A percentile compares a stretch with the other conserved stretches of the same genome.
phyloP scores from a whole-genome alignment of 37 sponge, comb jelly and placozoan species.

The Oopsacas minuta region DNA sequence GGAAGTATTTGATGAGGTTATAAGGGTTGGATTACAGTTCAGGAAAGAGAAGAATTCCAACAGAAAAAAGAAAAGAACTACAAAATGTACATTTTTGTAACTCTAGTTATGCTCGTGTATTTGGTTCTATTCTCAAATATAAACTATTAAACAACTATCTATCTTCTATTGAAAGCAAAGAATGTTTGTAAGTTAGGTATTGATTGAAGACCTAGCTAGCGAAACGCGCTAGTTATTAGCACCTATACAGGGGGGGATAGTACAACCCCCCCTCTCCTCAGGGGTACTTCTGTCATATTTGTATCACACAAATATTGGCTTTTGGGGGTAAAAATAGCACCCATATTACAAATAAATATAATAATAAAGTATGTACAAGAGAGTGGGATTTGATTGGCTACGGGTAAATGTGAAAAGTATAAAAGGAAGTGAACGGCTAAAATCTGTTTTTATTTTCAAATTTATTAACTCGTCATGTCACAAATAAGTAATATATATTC shows the following conservation, averaged over 20 bases:
- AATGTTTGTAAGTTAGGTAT: no score
- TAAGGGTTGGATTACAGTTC: not conserved
- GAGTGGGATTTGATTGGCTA: not conserved
- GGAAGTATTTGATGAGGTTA: conserved; percentile 6
- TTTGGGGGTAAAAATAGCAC: no score
- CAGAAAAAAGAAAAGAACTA: not conserved
- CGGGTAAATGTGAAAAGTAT: not conserved
- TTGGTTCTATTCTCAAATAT: no score
- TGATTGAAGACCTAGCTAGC: no score
- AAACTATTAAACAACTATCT: no score
- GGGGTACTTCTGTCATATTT: no score
- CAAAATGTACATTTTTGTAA: not conserved
- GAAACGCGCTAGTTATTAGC: no score
- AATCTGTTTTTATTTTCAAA: not conserved
- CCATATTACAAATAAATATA: not conserved
- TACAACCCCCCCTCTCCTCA: no score
- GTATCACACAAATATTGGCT: no score
- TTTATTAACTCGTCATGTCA: not conserved
- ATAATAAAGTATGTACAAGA: not conserved
- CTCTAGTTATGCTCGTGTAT: no score
- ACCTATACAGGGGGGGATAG: no score
- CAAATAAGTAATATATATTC: not conserved
- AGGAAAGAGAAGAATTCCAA: not conserved
- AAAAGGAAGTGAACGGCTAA: not conserved
- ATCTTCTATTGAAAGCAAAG: no score